Conservation (phyloP, 2,888 invertebrate genomes). For the Heliconius cydno region DNA sequence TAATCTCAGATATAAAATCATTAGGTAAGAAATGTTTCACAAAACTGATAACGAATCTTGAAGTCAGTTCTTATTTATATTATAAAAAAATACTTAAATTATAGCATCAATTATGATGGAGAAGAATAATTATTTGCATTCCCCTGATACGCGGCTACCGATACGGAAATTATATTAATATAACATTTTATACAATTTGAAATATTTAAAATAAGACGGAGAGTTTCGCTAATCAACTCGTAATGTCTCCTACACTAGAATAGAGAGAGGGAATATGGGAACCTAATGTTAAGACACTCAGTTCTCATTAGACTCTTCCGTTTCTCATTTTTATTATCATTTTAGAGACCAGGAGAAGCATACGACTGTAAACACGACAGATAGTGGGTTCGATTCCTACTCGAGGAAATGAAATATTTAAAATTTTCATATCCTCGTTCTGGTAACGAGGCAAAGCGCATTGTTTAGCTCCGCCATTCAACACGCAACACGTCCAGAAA, state of each 20-base stretch:
- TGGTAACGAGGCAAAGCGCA: too few relatives aligned
- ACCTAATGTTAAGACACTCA: not conserved
- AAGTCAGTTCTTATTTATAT: not conserved
- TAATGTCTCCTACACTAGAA: too few relatives aligned
- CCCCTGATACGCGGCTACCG: conserved; percentile 2
- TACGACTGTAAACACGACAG: not conserved
- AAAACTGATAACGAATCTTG: not conserved
- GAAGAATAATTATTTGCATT: conserved; percentile 4
- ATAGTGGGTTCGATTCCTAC: not conserved
- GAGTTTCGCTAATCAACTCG: too few relatives aligned
- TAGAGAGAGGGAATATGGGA: too few relatives aligned
- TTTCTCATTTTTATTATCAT: too few relatives aligned
- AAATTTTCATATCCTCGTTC: not conserved
- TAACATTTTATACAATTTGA: not conserved
- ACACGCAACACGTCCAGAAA: too few relatives aligned
- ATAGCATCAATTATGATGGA: not conserved
- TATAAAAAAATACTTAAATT: not conserved
- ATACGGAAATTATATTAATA: not conserved
- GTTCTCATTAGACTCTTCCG: not conserved
- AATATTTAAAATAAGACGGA: too few relatives aligned
- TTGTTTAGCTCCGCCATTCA: too few relatives aligned
- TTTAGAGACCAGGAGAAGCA: too few relatives aligned
- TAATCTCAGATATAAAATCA: not conserved
- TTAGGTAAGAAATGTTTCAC: not conserved
- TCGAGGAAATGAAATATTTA: not conserved